Evolutionary conservation across 2,888 invertebrate genomes (phyloP).

Genomic region (Ptilodon capucinus): DNA sequence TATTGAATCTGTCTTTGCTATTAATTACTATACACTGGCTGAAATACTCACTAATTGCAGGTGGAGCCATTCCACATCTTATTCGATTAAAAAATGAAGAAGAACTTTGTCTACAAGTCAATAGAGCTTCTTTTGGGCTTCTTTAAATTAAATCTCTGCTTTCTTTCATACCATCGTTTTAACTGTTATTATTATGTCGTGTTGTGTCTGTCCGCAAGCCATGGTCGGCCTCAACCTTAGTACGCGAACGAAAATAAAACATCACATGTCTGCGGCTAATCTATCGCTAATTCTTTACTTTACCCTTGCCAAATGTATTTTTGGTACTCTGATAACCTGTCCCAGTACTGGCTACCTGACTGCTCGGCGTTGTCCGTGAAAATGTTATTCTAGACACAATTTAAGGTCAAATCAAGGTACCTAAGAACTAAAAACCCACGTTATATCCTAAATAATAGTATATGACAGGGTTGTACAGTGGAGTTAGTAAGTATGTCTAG

Average conservation of each 20-base stretch:
- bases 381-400: neutral
- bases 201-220: conserved; percentile 25
- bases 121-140: no score
- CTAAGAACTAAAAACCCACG: no score
- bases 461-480: no score
- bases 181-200: neutral
- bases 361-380: neutral
- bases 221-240: conserved; percentile 55
- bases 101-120: no score
- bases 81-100: no score
- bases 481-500: no score
- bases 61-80: no score
- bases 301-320: conserved; percentile 55
- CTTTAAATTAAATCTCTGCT: neutral
- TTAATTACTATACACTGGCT: no score
- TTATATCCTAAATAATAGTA: no score
- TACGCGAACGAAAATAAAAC: conserved; percentile 50
- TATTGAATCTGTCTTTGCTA: no score
- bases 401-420: neutral
- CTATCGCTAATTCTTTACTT: conserved; percentile 49
- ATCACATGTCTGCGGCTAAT: conserved; percentile 51
- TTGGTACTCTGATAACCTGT: conserved; percentile 40
- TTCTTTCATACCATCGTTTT: no score
- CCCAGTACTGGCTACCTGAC: conserved; percentile 22
- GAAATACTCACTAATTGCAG: no score